These are phyloP conservation scores for Drosophila melanica DNA, from an alignment of 1,140 invertebrate genomes.

Conservation along the genomic window DNA sequence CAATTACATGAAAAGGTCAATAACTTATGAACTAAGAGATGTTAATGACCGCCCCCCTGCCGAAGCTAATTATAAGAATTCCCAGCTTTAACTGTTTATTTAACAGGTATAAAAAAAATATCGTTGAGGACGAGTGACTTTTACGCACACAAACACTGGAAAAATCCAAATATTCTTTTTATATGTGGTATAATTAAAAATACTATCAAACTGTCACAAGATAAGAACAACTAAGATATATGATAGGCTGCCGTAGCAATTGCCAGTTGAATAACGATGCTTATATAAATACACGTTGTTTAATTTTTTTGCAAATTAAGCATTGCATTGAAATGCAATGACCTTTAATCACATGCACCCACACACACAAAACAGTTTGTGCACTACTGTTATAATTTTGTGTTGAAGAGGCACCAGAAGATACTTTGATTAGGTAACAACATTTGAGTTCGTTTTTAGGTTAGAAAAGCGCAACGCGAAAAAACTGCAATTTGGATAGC, in stretches of 20 bases:
- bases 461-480: conserved; percentile 70
- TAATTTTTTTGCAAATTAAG: conserved; percentile 11
- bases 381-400: conserved; percentile 1
- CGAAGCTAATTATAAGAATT: neutral
- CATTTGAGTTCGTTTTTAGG: conserved; percentile 69
- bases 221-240: conserved; percentile 47
- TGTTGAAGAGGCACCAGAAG: conserved; percentile 25
- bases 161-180: conserved; percentile 16
- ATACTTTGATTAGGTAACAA: conserved; percentile 70
- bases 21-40: conserved; percentile 46
- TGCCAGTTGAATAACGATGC: conserved; percentile 43
- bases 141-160: neutral
- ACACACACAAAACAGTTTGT: conserved; percentile 7
- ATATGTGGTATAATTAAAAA: conserved; percentile 30
- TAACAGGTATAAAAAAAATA: conserved; percentile 16
- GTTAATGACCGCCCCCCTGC: neutral
- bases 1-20: conserved; percentile 52
- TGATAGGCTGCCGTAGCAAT: conserved; percentile 10
- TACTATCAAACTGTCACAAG: conserved; percentile 45
- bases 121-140: neutral
- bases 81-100: neutral
- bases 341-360: conserved; percentile 1
- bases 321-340: neutral
- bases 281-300: conserved; percentile 40
- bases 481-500: conserved; percentile 38